Evolutionary conservation across 2,888 invertebrate genomes (phyloP), one percentile per base, ranked within the genome.

Genomic region (Drosophila neotestacea): DNA sequence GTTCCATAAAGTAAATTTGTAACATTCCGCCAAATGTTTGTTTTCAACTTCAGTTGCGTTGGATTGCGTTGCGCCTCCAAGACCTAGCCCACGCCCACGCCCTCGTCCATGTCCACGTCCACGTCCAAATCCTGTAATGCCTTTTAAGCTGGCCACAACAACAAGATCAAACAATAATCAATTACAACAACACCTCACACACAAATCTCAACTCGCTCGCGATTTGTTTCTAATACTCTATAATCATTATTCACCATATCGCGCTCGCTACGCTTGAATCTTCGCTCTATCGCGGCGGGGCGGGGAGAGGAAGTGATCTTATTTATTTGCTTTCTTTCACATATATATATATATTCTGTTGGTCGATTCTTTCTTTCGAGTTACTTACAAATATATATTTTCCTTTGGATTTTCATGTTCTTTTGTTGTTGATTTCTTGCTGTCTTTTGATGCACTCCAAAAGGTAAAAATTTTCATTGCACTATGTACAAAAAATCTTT

Each of bases 391-490:
- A 34, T 10, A 47, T 56, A 34, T 58, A 22, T 36, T 55, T 55
- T 56, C 28, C 9, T 56, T 44, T 50, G 48, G 13, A 58, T 38
- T 66, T 66, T 61, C 52, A 52, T 52, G 61, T 59, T 52, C 52
- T 69, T 39, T 56, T 32, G 44, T 46, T 52, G 28, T 78, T 69
- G 30, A 50, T 85, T 85, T 83, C 70, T 80, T 78, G 86, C 84
- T 67, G 86, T 80, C 69, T 80, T 83, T 67, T 75, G 68, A 84
- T 83, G 84, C 84, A 84, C 89, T 79, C 65, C 68, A 81, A 82
- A 70, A 66, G 61, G 70, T 54, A 59, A 61, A 80, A 72, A 70
- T 84, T 70, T 81, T 81, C 79, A 80, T 83, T 77, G 85, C 89
- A 88, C 87, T 62, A 68, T 87, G 71, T 79, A 88, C 65, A 73